phyloP scores from a whole-genome alignment of 2,113 vertebrate species.

The Atractosteus spatula region DNA sequence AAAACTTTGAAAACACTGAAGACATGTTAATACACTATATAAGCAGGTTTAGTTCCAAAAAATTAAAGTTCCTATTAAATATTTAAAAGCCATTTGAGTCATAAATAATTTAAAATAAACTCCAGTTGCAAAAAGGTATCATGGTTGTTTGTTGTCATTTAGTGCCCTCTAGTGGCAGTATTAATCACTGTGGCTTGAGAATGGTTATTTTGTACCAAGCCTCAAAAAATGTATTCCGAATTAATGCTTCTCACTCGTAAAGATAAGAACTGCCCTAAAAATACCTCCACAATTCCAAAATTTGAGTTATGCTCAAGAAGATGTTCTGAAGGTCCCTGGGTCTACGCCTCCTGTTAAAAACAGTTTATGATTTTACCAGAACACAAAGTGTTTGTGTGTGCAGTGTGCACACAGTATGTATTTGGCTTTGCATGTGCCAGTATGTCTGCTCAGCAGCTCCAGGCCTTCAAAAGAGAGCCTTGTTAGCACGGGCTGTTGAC shows the following conservation, averaged over 20 bases:
- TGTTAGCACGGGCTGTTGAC: conserved; percentile 35
- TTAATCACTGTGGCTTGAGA: not conserved
- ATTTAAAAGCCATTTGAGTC: not conserved
- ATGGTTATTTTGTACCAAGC: no score
- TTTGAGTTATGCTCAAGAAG: not conserved
- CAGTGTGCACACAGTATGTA: not conserved
- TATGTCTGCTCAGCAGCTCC: conserved; percentile 17
- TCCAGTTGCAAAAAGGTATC: not conserved
- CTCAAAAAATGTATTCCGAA: no score
- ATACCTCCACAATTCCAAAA: not conserved
- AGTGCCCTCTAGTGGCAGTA: conserved; percentile 18
- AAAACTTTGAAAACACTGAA: no score
- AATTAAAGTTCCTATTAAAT: not conserved
- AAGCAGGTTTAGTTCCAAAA: no score
- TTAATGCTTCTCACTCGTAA: no score
- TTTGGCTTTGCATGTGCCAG: conserved; percentile 18
- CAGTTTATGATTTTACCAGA: not conserved
- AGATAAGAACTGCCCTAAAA: no score
- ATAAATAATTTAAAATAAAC: not conserved
- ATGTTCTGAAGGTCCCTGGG: not conserved
- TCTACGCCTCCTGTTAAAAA: not conserved
- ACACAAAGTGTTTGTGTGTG: not conserved
- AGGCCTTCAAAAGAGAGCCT: conserved; percentile 31
- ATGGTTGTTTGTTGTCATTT: not conserved
- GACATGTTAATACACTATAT: no score